Evolutionary conservation across 2,113 vertebrate genomes (phyloP).

Genomic region (Oncorhynchus keta): DNA sequence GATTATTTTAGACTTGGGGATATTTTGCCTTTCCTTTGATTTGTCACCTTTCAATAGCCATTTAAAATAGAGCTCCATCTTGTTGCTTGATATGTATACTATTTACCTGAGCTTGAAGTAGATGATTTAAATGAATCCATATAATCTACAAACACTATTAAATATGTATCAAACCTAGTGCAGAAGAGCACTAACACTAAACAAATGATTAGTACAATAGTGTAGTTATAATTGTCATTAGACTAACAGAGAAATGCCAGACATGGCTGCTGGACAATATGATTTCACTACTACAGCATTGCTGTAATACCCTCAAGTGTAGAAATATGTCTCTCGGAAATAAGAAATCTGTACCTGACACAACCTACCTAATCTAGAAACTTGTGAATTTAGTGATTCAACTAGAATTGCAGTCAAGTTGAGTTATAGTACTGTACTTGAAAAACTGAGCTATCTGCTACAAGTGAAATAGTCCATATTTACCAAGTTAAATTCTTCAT

Average conservation of each 20-base stretch:
- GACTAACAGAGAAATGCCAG: background rate
- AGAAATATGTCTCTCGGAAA: too few species aligned
- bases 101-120: conserved; percentile 29
- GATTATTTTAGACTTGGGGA: conserved; percentile 17
- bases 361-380: too few species aligned
- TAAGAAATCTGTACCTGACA: too few species aligned
- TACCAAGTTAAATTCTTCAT: too few species aligned
- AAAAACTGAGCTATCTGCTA: too few species aligned
- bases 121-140: conserved; percentile 16
- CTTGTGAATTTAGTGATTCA: too few species aligned
- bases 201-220: conserved; percentile 19
- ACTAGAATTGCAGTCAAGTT: too few species aligned
- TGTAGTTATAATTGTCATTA: conserved; percentile 9
- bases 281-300: background rate
- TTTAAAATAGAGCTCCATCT: conserved; percentile 1
- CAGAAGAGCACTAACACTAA: background rate
- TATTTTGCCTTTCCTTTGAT: conserved; percentile 17
- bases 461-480: too few species aligned
- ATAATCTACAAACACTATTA: conserved; percentile 22
- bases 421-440: too few species aligned
- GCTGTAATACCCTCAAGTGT: background rate
- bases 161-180: conserved; percentile 18
- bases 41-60: conserved; percentile 34
- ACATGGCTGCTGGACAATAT: background rate
- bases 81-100: conserved; percentile 28